These are phyloP conservation scores for Suncus etruscus DNA, from an alignment of 2,113 vertebrate genomes.

Conservation along the genomic window DNA sequence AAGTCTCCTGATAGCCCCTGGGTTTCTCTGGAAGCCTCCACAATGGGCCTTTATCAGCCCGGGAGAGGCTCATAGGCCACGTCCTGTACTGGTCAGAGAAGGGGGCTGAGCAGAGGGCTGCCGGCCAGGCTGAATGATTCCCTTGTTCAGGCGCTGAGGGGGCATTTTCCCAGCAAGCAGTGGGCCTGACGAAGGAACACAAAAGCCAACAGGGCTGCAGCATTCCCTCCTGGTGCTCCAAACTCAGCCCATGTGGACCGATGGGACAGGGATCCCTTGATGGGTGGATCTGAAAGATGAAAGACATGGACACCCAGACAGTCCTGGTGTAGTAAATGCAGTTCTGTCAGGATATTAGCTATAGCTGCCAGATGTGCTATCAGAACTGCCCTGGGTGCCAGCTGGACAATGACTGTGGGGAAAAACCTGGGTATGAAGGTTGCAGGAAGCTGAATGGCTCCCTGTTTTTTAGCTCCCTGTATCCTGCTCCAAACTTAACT, in stretches of 20 bases:
- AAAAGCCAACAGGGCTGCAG: neutral
- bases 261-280: neutral
- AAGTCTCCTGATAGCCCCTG: slow-evolving; percentile 40
- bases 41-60: slow-evolving; percentile 76
- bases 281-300: neutral
- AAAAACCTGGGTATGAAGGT: neutral
- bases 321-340: neutral
- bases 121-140: slow-evolving; percentile 52
- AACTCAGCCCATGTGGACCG: too few relatives aligned
- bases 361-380: too few relatives aligned
- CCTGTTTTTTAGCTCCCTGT: neutral
- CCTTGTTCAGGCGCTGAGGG: slow-evolving; percentile 57
- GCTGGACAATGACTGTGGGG: too few relatives aligned
- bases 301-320: neutral
- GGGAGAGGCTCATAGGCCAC: neutral
- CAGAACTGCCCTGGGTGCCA: too few relatives aligned
- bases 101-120: slow-evolving; percentile 31
- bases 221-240: neutral
- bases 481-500: neutral
- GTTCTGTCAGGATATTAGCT: too few relatives aligned
- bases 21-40: slow-evolving; percentile 63
- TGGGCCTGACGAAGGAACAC: neutral
- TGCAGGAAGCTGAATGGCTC: neutral
- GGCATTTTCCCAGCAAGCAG: neutral
- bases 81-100: slow-evolving; percentile 36